Evolutionary conservation across 2,888 invertebrate genomes (phyloP).

Genomic region (Drosophila mercatorum): DNA sequence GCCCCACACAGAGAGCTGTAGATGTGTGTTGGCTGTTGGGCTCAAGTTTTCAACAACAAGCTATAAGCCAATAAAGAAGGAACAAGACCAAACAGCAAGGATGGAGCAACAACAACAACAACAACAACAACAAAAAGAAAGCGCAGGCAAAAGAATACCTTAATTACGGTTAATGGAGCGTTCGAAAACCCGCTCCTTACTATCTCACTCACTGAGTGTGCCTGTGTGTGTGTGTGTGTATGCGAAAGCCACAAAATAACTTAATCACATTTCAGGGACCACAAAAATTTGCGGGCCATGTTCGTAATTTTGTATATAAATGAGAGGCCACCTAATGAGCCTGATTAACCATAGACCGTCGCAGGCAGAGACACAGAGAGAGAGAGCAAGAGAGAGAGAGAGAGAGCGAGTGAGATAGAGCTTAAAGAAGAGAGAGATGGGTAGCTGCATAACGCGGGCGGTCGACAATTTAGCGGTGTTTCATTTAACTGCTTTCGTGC

Average conservation of each 20-base stretch:
- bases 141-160: slow-evolving; percentile 76
- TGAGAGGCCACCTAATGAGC: slow-evolving; percentile 83
- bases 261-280: slow-evolving; percentile 81
- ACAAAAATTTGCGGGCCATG: slow-evolving; percentile 81
- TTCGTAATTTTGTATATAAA: slow-evolving; percentile 82
- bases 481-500: slow-evolving; percentile 78
- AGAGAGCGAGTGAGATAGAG: slow-evolving; percentile 3
- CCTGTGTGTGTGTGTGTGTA: slow-evolving; percentile 31
- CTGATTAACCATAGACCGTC: slow-evolving; percentile 77
- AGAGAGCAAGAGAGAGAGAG: background rate
- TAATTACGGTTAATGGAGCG: slow-evolving; percentile 84
- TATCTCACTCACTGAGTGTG: slow-evolving; percentile 18
- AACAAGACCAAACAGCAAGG: slow-evolving; percentile 59
- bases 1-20: slow-evolving; percentile 61
- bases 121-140: slow-evolving; percentile 62
- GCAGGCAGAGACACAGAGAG: background rate
- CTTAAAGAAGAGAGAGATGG: background rate
- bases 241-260: slow-evolving; percentile 78
- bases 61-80: slow-evolving; percentile 73
- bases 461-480: slow-evolving; percentile 72
- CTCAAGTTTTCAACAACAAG: slow-evolving; percentile 78
- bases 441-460: slow-evolving; percentile 49
- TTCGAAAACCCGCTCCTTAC: slow-evolving; percentile 54
- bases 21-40: slow-evolving; percentile 52
- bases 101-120: slow-evolving; percentile 42